Percentiles rank a stretch among this genome's conserved stretches.
These are phyloP conservation scores for Lasioglossum zephyrum DNA, from an alignment of 2,888 invertebrate species.

Conservation along the genomic window DNA sequence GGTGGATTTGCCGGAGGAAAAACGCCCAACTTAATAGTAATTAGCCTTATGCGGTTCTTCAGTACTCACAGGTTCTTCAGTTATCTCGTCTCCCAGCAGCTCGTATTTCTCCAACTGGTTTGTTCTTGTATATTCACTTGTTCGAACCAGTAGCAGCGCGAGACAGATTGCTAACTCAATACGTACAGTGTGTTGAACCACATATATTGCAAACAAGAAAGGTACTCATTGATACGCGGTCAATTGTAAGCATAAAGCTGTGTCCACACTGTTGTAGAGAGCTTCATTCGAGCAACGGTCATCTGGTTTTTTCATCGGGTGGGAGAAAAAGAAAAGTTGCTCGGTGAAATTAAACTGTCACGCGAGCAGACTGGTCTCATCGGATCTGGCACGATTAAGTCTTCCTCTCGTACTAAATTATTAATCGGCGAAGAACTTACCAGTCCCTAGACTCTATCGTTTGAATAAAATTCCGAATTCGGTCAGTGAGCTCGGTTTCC, in stretches of 20 bases:
- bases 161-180: background rate
- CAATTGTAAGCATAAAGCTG: background rate
- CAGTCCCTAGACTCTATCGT: background rate
- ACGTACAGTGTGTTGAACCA: background rate
- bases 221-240: background rate
- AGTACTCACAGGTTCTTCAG: background rate
- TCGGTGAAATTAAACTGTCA: background rate
- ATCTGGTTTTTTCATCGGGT: too few species aligned
- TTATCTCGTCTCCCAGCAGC: background rate
- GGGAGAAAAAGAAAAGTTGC: too few species aligned
- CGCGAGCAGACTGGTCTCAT: too few species aligned
- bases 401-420: background rate
- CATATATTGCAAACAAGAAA: background rate
- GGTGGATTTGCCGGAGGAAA: background rate
- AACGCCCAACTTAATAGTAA: background rate
- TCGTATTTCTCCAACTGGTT: background rate
- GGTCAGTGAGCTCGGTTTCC: background rate
- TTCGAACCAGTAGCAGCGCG: background rate
- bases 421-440: background rate
- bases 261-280: background rate
- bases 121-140: background rate
- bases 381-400: too few species aligned
- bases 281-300: background rate
- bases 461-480: background rate
- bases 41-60: background rate